Evolutionary conservation across 1,140 invertebrate genomes (phyloP).

Genomic region (Nilaparvata lugens): DNA sequence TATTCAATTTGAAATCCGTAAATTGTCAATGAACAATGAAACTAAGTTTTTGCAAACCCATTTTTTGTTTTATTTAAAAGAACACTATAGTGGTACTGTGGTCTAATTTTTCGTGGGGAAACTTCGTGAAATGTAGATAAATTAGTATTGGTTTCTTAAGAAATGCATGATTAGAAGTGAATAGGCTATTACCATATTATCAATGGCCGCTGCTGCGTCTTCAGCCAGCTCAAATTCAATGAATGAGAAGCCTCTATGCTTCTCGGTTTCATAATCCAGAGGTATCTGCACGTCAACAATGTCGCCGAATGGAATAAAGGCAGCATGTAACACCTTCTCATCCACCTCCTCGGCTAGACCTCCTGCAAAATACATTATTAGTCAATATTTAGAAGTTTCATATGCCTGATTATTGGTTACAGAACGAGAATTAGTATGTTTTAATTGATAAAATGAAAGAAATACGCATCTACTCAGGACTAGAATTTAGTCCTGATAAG

Average conservation of each 20-base stretch:
- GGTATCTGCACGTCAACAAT: conserved; percentile 96
- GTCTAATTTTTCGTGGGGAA: background rate
- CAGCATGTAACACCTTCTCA: conserved; percentile 89
- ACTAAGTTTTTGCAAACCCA: too few species aligned
- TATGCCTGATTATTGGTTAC: background rate
- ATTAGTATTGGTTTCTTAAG: conserved; percentile 3
- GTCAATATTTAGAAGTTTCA: background rate
- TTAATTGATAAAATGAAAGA: background rate
- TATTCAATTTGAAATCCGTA: too few species aligned
- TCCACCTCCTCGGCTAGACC: conserved; percentile 96
- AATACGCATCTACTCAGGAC: background rate
- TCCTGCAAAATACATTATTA: conserved; percentile 40
- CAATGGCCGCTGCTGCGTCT: conserved; percentile 95
- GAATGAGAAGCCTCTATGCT: conserved; percentile 96
- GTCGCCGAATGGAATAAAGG: conserved; percentile 97
- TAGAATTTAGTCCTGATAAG: too few species aligned
- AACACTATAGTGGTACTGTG: background rate
- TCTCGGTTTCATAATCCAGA: conserved; percentile 95
- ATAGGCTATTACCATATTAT: conserved; percentile 88
- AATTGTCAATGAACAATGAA: too few species aligned
- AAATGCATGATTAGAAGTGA: background rate
- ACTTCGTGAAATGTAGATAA: background rate
- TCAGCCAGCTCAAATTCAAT: conserved; percentile 92
- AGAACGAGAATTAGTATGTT: background rate
- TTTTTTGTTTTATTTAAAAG: too few species aligned